Conservation (phyloP, 92 coral and sea anemone genomes). For the Scolanthus callimorphus region DNA sequence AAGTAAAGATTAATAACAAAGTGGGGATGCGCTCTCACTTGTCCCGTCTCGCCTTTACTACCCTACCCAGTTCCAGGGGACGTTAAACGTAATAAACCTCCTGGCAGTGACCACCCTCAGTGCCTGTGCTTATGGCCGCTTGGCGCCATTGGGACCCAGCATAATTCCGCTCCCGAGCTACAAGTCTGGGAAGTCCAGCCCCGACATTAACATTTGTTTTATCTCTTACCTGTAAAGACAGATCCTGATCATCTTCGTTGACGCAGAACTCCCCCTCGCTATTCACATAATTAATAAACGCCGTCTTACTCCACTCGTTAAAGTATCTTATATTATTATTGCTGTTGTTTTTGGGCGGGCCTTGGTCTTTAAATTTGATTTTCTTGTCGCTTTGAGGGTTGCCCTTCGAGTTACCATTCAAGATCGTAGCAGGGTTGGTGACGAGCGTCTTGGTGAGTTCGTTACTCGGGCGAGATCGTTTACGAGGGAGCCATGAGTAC, state of each 20-base stretch:
- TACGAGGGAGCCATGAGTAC: conserved; percentile 46
- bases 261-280: conserved; percentile 47
- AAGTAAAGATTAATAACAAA: too few species aligned
- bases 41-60: too few species aligned
- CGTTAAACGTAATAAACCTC: background rate
- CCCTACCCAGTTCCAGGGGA: too few species aligned
- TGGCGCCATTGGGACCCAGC: too few species aligned
- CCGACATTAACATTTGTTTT: too few species aligned
- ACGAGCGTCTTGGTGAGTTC: conserved; percentile 25
- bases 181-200: too few species aligned
- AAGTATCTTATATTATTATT: conserved; percentile 51
- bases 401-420: conserved; percentile 30
- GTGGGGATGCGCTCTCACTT: background rate
- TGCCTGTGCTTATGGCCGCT: too few species aligned
- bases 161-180: too few species aligned
- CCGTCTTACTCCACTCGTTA: conserved; percentile 76
- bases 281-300: conserved; percentile 70
- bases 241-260: conserved; percentile 42
- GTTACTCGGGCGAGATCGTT: conserved; percentile 12
- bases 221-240: conserved; percentile 44
- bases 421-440: conserved; percentile 60
- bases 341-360: background rate
- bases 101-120: background rate
- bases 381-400: conserved; percentile 33
- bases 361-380: conserved; percentile 36